Conservation (phyloP, 2,113 vertebrate genomes). For the Perca schrenkii region DNA sequence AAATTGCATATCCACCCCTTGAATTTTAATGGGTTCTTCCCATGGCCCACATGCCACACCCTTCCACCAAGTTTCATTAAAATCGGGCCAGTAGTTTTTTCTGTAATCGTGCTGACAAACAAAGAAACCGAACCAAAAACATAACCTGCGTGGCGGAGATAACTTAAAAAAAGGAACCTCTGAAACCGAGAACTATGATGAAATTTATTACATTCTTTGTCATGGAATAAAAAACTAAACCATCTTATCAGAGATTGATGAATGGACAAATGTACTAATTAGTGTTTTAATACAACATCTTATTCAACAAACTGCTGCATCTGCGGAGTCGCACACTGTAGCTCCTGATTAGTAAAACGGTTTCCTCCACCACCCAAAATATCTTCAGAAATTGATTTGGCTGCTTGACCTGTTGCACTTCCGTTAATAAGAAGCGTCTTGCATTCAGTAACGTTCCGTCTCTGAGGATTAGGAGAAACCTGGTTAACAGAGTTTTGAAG, state of each 20-base stretch:
- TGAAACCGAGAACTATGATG: background rate
- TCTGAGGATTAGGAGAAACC: slow-evolving; percentile 8
- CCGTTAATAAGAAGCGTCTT: background rate
- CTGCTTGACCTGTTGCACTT: slow-evolving; percentile 4
- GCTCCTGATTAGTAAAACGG: background rate
- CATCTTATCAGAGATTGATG: background rate
- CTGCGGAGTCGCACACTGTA: background rate
- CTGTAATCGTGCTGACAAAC: too few species aligned
- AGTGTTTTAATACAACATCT: background rate
- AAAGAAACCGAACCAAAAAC: too few species aligned
- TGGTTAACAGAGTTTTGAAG: background rate
- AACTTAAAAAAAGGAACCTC: background rate
- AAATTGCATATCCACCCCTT: too few species aligned
- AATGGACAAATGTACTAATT: background rate
- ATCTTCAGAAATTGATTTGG: background rate
- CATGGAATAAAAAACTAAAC: background rate
- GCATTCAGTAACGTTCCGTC: background rate
- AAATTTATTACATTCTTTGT: background rate
- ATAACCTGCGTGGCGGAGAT: too few species aligned
- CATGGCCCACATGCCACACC: too few species aligned
- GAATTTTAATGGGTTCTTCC: too few species aligned
- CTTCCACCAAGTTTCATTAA: too few species aligned
- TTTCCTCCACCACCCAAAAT: background rate
- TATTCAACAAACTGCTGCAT: background rate
- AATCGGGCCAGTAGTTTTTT: too few species aligned